Base-by-base conservation (phyloP, 2,888 invertebrate species). In the Sphinx pinastri region DNA sequence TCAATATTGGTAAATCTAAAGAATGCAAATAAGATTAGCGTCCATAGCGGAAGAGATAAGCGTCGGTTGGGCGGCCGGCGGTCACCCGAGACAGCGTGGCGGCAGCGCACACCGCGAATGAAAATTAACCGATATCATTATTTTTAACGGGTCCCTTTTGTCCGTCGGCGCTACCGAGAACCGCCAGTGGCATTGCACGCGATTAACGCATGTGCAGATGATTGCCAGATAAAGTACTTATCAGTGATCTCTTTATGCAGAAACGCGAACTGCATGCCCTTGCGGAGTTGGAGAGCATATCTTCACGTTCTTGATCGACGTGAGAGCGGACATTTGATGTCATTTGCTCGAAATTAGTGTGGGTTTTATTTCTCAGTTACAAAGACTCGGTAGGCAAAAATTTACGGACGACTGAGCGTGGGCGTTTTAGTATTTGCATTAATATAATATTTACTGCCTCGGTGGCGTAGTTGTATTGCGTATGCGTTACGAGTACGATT, bases 11-110 rank as follows among this genome's bases (percentile, higher is more conserved):
- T 59, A 54, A 63, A 69, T 63, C 58, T 70, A 59, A 67, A 19
- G 45, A 67, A 68, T 67, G 70, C 67, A 67, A 52, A 59, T 67
- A 59, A 79, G 81, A 81, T 83, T 81, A 77, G 78, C 75, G 74
- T 68, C 73, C 74, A 76, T 72, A 76, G 74, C 75, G 77, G 74
- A 76, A 77, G 75, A 77, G 84, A 84, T 82, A 84, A 82, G 77
- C 72, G 70, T 52, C 60, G 69, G 67, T 60, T 67, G 73, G 71
- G 68, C 74, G 70, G 70, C 71, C 73, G 69, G 67, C 74, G 73
- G 77, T 72, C 77, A 82, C 73, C 72, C 80, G 87, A 90, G 91
- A 90, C 91, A 72, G 91, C 87, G 77, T 84, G 89, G 89, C 89
- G 89, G 79, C 88, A 81, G 75, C 81, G 72, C 77, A 73, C 76